These are phyloP conservation scores for Geococcyx californianus DNA, from an alignment of 2,113 vertebrate species.

Conservation along the genomic window DNA sequence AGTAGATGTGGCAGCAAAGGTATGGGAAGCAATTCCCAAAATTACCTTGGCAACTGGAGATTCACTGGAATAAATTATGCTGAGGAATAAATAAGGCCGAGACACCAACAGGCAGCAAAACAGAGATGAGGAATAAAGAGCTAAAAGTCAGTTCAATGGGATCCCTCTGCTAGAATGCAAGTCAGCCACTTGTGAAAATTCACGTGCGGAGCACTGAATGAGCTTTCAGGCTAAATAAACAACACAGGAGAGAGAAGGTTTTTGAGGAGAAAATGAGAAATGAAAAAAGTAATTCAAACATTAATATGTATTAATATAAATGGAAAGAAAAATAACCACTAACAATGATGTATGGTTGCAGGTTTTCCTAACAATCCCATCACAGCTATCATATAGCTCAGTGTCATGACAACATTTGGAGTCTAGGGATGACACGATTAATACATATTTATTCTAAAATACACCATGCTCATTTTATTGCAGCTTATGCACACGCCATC, in stretches of 20 bases:
- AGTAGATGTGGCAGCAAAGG: not conserved
- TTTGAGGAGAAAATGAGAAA: not conserved
- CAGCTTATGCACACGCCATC: not conserved
- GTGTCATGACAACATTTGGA: not conserved
- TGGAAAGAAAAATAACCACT: not conserved
- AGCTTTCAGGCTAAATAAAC: not conserved
- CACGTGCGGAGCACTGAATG: not conserved
- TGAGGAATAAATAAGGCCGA: not conserved
- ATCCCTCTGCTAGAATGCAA: not conserved
- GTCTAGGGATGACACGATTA: not conserved
- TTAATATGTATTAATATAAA: not conserved
- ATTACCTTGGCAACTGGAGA: not conserved
- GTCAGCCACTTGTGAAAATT: not conserved
- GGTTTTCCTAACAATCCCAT: not conserved
- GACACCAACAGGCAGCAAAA: not conserved
- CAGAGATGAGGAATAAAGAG: not conserved
- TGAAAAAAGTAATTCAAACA: not conserved
- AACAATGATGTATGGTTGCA: not conserved
- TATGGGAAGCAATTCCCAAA: not conserved
- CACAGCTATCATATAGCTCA: not conserved
- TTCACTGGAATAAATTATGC: no score
- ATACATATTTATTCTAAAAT: constrained; percentile 39
- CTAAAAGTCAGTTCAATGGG: not conserved
- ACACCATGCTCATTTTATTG: not conserved
- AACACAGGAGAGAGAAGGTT: not conserved